Evolutionary conservation across 2,888 invertebrate genomes (phyloP).

Genomic region (Folsomia manolachei): DNA sequence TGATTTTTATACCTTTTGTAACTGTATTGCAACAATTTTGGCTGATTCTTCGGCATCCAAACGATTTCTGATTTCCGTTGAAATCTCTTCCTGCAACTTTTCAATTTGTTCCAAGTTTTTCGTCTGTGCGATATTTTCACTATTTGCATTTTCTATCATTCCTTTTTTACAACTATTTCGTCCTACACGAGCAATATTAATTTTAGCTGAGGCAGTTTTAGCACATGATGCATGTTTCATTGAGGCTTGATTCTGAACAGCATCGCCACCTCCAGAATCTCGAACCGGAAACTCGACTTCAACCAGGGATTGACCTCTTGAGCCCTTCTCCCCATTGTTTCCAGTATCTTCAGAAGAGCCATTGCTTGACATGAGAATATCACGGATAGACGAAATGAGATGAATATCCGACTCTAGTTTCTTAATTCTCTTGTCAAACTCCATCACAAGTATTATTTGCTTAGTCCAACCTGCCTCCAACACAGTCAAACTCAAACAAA

Average conservation of each 20-base stretch:
- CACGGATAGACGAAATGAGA: constrained; percentile 35
- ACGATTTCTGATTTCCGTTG: constrained; percentile 24
- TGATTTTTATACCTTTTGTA: constrained; percentile 40
- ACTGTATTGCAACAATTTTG: constrained; percentile 31
- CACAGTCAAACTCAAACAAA: too few species aligned
- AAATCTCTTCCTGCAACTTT: constrained; percentile 25
- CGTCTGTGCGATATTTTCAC: neutral
- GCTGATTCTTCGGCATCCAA: constrained; percentile 37
- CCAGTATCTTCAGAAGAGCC: neutral
- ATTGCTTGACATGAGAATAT: constrained; percentile 23
- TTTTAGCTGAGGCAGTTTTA: too few species aligned
- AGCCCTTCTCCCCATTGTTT: neutral
- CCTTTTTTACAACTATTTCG: too few species aligned
- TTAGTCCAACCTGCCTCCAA: too few species aligned
- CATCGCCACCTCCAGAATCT: too few species aligned
- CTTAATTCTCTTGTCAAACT: constrained; percentile 25
- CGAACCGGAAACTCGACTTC: constrained; percentile 20
- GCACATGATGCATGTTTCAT: too few species aligned
- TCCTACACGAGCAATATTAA: too few species aligned
- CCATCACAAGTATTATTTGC: too few species aligned
- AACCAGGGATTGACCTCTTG: neutral
- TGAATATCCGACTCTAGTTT: constrained; percentile 41
- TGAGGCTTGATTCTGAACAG: too few species aligned
- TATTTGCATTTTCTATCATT: constrained; percentile 6
- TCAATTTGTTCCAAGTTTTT: constrained; percentile 5